These are phyloP conservation scores for Rapana venosa DNA, from an alignment of 2,888 invertebrate genomes.

Conservation along the genomic window DNA sequence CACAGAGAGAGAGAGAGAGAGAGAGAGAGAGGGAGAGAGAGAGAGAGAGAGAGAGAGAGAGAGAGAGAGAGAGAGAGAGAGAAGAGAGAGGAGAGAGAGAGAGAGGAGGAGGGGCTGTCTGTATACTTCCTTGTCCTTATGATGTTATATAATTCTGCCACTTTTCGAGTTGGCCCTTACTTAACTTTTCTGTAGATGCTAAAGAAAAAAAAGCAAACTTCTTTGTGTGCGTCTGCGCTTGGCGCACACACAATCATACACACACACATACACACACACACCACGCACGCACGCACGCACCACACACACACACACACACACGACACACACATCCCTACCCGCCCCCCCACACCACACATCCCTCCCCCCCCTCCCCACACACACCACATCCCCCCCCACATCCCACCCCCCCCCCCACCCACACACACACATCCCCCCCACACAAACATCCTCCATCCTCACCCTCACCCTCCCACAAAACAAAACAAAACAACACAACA, in stretches of 20 bases:
- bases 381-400: neutral
- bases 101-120: neutral
- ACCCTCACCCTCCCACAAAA: neutral
- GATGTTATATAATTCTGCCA: too few species aligned
- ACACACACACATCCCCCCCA: neutral
- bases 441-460: neutral
- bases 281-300: neutral
- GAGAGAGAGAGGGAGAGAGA: conserved; percentile 18
- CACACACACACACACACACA: neutral
- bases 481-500: neutral
- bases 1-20: neutral
- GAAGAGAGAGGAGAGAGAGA: conserved; percentile 13
- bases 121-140: too few species aligned
- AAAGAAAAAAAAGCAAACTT: too few species aligned
- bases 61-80: neutral
- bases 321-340: neutral
- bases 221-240: neutral
- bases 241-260: neutral
- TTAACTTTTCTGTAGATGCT: too few species aligned
- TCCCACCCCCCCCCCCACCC: neutral
- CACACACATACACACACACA: neutral
- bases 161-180: too few species aligned
- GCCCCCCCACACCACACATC: neutral
- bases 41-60: neutral
- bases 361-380: too few species aligned